Percentiles rank a stretch among this genome's conserved stretches.
Evolutionary conservation across 2,113 vertebrate species (phyloP).

Genomic region (Spea multiplicata): DNA sequence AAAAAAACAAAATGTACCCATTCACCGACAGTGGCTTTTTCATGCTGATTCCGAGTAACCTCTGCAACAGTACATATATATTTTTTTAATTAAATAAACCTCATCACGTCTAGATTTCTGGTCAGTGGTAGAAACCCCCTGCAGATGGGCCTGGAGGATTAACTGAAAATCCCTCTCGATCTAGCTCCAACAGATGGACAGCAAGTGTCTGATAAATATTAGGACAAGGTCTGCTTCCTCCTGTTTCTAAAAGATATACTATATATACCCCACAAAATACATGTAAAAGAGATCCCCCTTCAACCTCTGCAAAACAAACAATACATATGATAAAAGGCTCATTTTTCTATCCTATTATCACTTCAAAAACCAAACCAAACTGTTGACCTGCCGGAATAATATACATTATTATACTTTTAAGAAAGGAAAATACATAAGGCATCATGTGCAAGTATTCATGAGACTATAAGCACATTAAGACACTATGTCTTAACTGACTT

Average conservation of each 20-base stretch:
- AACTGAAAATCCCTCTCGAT: conserved; percentile 86
- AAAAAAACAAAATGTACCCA: neutral
- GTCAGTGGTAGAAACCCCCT: conserved; percentile 93
- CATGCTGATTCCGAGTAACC: conserved; percentile 75
- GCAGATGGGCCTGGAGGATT: conserved; percentile 90
- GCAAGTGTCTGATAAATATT: conserved; percentile 83
- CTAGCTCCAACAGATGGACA: conserved; percentile 89
- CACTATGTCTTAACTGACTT: too few relatives aligned
- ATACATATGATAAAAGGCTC: conserved; percentile 71
- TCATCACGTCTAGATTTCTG: conserved; percentile 84
- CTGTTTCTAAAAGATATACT: conserved; percentile 72
- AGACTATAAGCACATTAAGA: neutral
- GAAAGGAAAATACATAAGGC: neutral
- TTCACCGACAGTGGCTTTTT: conserved; percentile 67
- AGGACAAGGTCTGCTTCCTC: conserved; percentile 72
- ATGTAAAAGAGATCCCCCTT: conserved; percentile 73
- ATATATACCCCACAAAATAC: conserved; percentile 74
- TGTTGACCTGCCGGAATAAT: conserved; percentile 61
- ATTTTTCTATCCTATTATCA: conserved; percentile 62
- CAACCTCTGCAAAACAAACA: conserved; percentile 65
- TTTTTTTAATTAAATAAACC: conserved; percentile 82
- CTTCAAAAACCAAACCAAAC: conserved; percentile 56
- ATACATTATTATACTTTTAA: conserved; percentile 46
- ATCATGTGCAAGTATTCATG: neutral
- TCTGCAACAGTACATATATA: conserved; percentile 64